Percentiles rank a stretch among this genome's conserved stretches.
Conservation (phyloP, 2,797 vertebrate species). For the Parauchenoglanis ngamensis region DNA sequence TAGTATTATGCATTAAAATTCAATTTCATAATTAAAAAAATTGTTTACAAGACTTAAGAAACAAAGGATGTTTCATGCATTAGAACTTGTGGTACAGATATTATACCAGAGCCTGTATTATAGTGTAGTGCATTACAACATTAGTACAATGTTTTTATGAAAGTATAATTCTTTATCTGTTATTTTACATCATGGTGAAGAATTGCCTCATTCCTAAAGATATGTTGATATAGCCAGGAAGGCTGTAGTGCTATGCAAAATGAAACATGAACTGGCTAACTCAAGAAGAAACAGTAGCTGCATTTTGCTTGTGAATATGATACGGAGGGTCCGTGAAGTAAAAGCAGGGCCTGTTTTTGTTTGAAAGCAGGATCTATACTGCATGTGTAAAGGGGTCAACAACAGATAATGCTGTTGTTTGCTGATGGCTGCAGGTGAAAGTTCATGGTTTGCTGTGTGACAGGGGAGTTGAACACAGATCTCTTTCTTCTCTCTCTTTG, state of each 20-base stretch:
- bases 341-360: not conserved
- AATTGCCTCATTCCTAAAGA: not conserved
- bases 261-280: not conserved
- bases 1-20: not conserved
- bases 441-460: slow-evolving; percentile 41
- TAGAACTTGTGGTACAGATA: not conserved
- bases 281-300: not conserved
- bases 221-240: not conserved
- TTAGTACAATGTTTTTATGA: not conserved
- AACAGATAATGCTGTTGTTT: slow-evolving; percentile 50
- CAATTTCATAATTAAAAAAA: not conserved
- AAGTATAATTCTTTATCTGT: not conserved
- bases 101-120: not conserved
- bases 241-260: not conserved
- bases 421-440: slow-evolving; percentile 42
- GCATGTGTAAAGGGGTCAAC: slow-evolving; percentile 15
- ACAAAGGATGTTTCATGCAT: not conserved
- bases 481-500: not conserved
- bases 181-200: too few species aligned
- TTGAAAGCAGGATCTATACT: slow-evolving; percentile 11
- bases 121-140: not conserved
- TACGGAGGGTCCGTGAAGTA: not conserved
- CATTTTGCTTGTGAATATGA: not conserved
- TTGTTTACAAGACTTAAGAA: not conserved
- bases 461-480: slow-evolving; percentile 2